Evolutionary conservation across 2,888 invertebrate genomes (phyloP), one percentile per base, ranked within the genome.

Genomic region (Congeria kusceri): DNA sequence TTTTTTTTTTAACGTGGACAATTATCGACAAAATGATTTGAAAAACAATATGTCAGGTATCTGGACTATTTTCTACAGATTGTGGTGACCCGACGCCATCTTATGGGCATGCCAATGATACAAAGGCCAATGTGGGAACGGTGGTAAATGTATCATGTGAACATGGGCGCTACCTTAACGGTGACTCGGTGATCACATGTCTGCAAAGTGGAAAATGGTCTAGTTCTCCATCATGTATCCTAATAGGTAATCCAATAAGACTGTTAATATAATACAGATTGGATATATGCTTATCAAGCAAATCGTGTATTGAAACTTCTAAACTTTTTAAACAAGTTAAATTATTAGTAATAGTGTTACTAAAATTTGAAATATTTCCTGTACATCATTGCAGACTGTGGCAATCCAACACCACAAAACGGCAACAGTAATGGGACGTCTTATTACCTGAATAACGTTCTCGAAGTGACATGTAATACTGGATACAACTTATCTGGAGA

Each of bases 81-180:
- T 72, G 72, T 47, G 72, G 58, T 5, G 64, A 72, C 46, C 72
- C 72, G 5, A 72, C 46, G 29, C 64, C 72, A 15, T 15, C 9
- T 0, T 27, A 74, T 53, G 67, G 67, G 9, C 9, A 23, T 11
- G n/a, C 27, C 25, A 62, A 49, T 32, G 23, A 20, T 11, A 20
- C 67, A 18, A 11, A 11, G 3, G 47, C 57, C 13, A 67, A 29
- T 4, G 53, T 59, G 23, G 46, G 29, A 25, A 9, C 66, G 7
- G 66, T 59, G 5, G 62, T 65, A 2, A 44, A 46, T n/a, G 29
- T 74, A 3, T 29, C 11, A 3, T 74, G 74, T 44, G 47, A 67
- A 11, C 9, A 15, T 1, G 67, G 62, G 0, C 67, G 46, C 20
- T 39, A 18, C 1, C 62, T 74, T n/a, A 27, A 28, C 5, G 74